A percentile compares a stretch with the other conserved stretches of the same genome.
These are phyloP conservation scores for Pterostichus niger DNA, from an alignment of 2,888 invertebrate species.

Conservation along the genomic window DNA sequence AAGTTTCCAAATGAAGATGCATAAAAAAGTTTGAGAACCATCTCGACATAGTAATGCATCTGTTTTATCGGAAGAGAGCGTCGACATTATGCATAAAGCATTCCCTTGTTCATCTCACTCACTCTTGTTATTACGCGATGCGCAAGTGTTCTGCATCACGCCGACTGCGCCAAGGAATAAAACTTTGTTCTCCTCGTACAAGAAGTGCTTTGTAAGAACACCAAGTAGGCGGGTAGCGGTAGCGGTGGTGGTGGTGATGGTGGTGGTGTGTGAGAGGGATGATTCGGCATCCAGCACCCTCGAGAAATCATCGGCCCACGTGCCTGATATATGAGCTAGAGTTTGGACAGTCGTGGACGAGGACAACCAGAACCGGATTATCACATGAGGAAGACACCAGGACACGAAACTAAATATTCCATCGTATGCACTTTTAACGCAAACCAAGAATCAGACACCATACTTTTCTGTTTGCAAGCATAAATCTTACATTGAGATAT, in stretches of 20 bases:
- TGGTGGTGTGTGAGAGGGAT: neutral
- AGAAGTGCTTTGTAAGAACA: slow-evolving; percentile 26
- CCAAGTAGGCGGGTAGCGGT: neutral
- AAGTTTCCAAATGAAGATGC: too few relatives aligned
- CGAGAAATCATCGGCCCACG: slow-evolving; percentile 40
- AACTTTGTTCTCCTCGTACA: slow-evolving; percentile 28
- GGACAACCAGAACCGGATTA: slow-evolving; percentile 1
- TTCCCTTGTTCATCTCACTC: slow-evolving; percentile 50
- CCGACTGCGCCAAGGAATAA: slow-evolving; percentile 41
- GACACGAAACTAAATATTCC: neutral
- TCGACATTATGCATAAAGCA: slow-evolving; percentile 58
- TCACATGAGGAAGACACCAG: neutral
- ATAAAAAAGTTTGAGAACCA: too few relatives aligned
- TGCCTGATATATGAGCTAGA: neutral
- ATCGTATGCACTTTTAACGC: neutral
- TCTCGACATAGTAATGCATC: neutral
- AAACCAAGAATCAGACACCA: neutral
- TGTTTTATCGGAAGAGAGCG: slow-evolving; percentile 33
- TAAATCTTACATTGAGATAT: slow-evolving; percentile 43
- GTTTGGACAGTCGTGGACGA: neutral
- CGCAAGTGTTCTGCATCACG: neutral
- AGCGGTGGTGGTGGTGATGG: too few relatives aligned
- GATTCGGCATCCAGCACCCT: slow-evolving; percentile 29
- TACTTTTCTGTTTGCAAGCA: slow-evolving; percentile 13
- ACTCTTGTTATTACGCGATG: slow-evolving; percentile 30